Evolutionary conservation across 1,140 invertebrate genomes (phyloP), one percentile per base, ranked within the genome.

Genomic region (Oscheius sp.): DNA sequence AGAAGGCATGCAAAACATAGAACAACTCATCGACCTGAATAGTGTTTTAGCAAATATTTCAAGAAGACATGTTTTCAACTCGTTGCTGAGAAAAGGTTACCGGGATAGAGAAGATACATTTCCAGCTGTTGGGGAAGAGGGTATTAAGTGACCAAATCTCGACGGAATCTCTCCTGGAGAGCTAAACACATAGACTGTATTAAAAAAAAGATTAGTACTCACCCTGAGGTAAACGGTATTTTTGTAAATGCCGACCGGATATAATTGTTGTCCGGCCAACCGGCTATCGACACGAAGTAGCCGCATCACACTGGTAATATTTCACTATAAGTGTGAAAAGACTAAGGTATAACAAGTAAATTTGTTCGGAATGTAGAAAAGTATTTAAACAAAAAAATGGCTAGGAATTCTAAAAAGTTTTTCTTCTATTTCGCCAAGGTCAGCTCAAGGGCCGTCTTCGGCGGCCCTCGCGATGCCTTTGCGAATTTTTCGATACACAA

Each of bases 231-330:
- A 55, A 23, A 55, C 49, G 23, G 49, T 55, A 55, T 55, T 55
- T 55, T 26, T 26, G 28, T 15, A 13, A 4, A 26, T 20, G 49
- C 49, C 49, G 49, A 55, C 28, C 7, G 49, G 49, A 26, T 55
- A 26, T 7, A 55, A 55, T 55, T 26, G 49, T 20, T 55, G 7
- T 15, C 49, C 49, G 23, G 49, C 23, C 7, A 55, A 4, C 7
- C 49, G 49, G 7, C 7, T 23, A 26, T 55, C 49, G 7, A 55
- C 49, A 23, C 4, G 49, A 23, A 55, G 23, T 20, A 26, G 15
- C 49, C 49, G 49, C 49, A 55, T 55, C 49, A 55, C 49, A 55
- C 49, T n/a, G n/a, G n/a, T n/a, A n/a, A n/a, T n/a, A n/a, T n/a
- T n/a, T n/a, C n/a, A n/a, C n/a, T n/a, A n/a, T n/a, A n/a, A n/a